These are phyloP conservation scores for Melanocharis versteri DNA, from an alignment of 2,113 vertebrate genomes.

Conservation along the genomic window DNA sequence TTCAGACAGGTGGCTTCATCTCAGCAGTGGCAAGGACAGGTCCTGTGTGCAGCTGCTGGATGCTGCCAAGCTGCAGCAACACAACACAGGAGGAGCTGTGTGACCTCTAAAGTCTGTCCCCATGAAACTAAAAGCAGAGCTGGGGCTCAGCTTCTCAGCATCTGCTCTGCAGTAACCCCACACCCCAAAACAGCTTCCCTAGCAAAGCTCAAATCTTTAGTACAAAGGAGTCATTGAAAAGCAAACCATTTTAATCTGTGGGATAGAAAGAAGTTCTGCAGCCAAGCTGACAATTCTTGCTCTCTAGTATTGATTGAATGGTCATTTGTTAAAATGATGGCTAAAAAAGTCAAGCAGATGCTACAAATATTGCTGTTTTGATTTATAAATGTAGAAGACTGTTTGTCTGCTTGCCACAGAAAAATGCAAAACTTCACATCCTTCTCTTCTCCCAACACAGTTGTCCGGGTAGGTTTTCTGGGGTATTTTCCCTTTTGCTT, in stretches of 20 bases:
- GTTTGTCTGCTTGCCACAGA: background rate
- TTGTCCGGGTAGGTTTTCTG: background rate
- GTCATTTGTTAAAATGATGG: background rate
- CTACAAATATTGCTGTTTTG: background rate
- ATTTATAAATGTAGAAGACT: background rate
- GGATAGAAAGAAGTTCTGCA: background rate
- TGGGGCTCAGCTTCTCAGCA: background rate
- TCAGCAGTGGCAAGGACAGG: background rate
- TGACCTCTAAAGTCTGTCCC: background rate
- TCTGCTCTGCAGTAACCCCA: background rate
- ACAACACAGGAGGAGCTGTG: background rate
- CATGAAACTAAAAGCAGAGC: background rate
- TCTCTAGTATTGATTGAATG: background rate
- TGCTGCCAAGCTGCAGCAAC: background rate
- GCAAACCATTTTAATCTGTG: background rate
- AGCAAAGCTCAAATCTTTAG: background rate
- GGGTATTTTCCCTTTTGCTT: background rate
- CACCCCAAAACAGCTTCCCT: background rate
- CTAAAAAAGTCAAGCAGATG: background rate
- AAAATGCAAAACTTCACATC: background rate
- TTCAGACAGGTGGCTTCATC: background rate
- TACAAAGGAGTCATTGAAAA: background rate
- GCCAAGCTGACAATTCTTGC: background rate
- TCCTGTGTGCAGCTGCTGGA: background rate
- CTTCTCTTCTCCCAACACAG: background rate